These are phyloP conservation scores for Noctua janthe DNA, from an alignment of 2,888 invertebrate genomes.

Conservation along the genomic window DNA sequence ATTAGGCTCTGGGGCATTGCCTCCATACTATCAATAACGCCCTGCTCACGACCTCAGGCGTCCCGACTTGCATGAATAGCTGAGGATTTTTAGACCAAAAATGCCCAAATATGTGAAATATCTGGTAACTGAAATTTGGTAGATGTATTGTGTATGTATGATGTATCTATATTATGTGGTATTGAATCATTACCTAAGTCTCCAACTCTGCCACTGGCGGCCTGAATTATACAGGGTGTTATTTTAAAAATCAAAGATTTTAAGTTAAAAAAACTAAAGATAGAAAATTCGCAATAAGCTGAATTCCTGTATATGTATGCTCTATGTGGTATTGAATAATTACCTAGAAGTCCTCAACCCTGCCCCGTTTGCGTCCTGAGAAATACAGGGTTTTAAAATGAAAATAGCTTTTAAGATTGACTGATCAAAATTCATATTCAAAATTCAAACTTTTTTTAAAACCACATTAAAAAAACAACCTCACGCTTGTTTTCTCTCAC, in stretches of 20 bases:
- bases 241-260: too few species aligned
- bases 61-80: neutral
- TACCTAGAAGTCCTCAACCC: neutral
- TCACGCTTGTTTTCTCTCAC: neutral
- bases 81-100: neutral
- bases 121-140: too few species aligned
- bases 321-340: neutral
- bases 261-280: too few species aligned
- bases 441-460: neutral
- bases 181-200: neutral
- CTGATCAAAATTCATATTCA: neutral
- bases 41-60: neutral
- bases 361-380: neutral
- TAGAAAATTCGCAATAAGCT: too few species aligned
- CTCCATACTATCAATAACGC: slow-evolving; percentile 7
- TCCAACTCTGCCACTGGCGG: neutral
- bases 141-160: too few species aligned
- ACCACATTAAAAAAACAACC: neutral
- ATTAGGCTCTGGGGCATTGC: slow-evolving; percentile 29
- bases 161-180: neutral
- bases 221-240: too few species aligned
- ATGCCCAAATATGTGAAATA: too few species aligned
- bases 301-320: too few species aligned
- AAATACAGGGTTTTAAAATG: neutral
- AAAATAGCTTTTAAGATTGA: neutral